Evolutionary conservation across 2,888 invertebrate genomes (phyloP).

Genomic region (Leucophenga montana): DNA sequence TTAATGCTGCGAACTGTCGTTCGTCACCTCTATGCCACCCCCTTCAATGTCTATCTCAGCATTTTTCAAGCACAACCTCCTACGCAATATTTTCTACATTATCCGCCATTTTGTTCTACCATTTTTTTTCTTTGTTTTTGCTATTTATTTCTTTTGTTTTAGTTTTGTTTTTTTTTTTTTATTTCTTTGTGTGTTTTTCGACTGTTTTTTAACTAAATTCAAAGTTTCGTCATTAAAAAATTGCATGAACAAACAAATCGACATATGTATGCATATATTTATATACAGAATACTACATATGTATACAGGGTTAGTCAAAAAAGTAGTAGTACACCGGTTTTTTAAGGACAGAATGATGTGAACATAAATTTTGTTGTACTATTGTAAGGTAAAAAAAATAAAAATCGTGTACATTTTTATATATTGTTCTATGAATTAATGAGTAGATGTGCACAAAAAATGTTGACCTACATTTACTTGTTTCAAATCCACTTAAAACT

Average conservation of each 20-base stretch:
- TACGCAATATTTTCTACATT: slow-evolving; percentile 1
- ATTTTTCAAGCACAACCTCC: neutral
- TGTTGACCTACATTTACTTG: too few species aligned
- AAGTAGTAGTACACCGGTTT: too few species aligned
- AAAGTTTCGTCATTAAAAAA: slow-evolving; percentile 36
- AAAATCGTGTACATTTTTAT: too few species aligned
- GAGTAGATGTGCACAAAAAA: too few species aligned
- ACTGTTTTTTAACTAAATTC: slow-evolving; percentile 16
- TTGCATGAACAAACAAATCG: slow-evolving; percentile 10
- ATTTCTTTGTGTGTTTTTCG: slow-evolving; percentile 15
- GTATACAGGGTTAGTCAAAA: neutral
- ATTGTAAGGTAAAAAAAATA: too few species aligned
- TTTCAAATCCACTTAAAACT: too few species aligned
- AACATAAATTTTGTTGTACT: too few species aligned
- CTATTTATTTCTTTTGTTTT: slow-evolving; percentile 11
- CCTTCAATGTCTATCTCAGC: neutral
- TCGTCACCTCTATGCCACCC: neutral
- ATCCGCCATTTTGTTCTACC: neutral
- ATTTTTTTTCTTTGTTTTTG: neutral
- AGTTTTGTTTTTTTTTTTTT: neutral
- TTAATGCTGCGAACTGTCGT: too few species aligned
- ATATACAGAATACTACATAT: slow-evolving; percentile 2
- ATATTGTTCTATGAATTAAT: too few species aligned
- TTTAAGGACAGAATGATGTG: too few species aligned
- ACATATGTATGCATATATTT: neutral